Conservation (phyloP, 2,113 vertebrate genomes). For the Centrocercus urophasianus region DNA sequence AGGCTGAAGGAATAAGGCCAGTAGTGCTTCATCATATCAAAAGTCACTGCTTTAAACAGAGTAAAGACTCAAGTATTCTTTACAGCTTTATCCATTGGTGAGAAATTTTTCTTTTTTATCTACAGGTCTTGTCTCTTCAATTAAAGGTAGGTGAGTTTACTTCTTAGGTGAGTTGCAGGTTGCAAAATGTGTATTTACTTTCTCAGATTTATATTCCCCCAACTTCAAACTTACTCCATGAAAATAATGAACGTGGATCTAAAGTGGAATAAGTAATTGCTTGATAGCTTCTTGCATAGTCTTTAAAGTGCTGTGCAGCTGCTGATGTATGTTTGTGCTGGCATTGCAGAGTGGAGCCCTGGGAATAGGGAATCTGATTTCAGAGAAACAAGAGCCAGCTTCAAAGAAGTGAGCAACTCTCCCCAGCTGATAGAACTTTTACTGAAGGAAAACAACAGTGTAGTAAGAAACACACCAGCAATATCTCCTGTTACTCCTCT, state of each 20-base stretch:
- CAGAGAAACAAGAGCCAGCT: slow-evolving; percentile 84
- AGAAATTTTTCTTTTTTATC: neutral
- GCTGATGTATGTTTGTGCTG: slow-evolving; percentile 83
- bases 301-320: slow-evolving; percentile 77
- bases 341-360: slow-evolving; percentile 76
- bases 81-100: neutral
- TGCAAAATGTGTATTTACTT: slow-evolving; percentile 34
- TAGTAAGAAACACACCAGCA: slow-evolving; percentile 77
- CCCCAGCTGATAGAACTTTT: slow-evolving; percentile 80
- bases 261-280: slow-evolving; percentile 69
- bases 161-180: neutral
- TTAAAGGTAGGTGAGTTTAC: neutral
- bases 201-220: slow-evolving; percentile 20
- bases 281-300: slow-evolving; percentile 70
- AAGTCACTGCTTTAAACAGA: neutral
- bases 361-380: slow-evolving; percentile 84
- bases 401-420: slow-evolving; percentile 83
- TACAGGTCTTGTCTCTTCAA: neutral
- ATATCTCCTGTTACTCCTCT: slow-evolving; percentile 67
- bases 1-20: neutral
- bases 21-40: neutral
- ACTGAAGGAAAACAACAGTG: slow-evolving; percentile 82
- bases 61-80: neutral
- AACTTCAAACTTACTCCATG: slow-evolving; percentile 27
- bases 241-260: slow-evolving; percentile 51